Conservation (phyloP, 2,113 vertebrate genomes). For the Ahaetulla prasina region DNA sequence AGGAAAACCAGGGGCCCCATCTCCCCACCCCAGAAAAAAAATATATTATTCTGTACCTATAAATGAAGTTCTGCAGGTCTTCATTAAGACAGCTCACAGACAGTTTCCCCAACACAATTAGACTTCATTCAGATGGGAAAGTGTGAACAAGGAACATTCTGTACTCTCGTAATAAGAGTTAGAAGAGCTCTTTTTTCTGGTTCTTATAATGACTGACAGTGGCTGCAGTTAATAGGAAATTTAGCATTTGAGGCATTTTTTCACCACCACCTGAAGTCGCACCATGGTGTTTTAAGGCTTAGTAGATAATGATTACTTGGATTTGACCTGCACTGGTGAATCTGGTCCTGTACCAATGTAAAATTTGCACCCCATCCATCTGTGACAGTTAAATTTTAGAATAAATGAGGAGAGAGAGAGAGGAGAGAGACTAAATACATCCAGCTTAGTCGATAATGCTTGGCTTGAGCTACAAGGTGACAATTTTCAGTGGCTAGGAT, state of each 20-base stretch:
- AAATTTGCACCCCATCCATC: constrained; percentile 25
- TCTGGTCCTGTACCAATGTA: constrained; percentile 22
- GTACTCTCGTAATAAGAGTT: background rate
- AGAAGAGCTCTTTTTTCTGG: constrained; percentile 26
- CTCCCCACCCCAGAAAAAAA: constrained; percentile 21
- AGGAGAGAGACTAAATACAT: background rate
- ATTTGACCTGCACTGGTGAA: constrained; percentile 25
- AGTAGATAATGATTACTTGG: constrained; percentile 38
- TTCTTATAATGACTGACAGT: constrained; percentile 12
- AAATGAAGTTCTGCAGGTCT: constrained; percentile 33
- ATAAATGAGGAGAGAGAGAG: background rate
- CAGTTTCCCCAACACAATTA: constrained; percentile 37
- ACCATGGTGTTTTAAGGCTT: constrained; percentile 2
- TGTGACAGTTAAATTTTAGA: background rate
- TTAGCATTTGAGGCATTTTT: constrained; percentile 39
- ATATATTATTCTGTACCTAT: constrained; percentile 33
- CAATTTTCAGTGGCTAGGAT: background rate
- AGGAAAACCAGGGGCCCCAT: constrained; percentile 28
- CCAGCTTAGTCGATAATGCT: background rate
- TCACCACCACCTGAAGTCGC: background rate
- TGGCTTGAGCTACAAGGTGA: rapidly evolving
- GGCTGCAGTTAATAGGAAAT: constrained; percentile 39
- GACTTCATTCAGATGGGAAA: constrained; percentile 43
- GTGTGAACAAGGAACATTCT: constrained; percentile 37
- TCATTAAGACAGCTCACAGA: constrained; percentile 21